Conservation (phyloP, 1,140 invertebrate species). For the Drosophila pachea region DNA sequence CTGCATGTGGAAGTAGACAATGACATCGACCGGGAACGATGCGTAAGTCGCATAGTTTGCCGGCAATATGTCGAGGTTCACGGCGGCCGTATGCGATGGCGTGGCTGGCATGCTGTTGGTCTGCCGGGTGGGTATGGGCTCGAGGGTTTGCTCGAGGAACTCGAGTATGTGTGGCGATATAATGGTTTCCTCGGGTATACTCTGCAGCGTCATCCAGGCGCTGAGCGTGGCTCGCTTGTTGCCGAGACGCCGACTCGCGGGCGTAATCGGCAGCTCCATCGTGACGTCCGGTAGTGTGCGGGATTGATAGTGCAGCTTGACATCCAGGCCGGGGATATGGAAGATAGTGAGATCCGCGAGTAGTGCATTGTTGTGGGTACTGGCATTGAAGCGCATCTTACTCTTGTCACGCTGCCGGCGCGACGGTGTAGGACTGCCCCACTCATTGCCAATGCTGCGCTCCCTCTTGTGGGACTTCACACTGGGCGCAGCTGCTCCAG, state of each 20-base stretch:
- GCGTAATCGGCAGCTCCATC: conserved; percentile 42
- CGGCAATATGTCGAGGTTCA: conserved; percentile 81
- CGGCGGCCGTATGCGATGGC: conserved; percentile 62
- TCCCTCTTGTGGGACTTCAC: conserved; percentile 75
- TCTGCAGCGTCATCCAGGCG: conserved; percentile 97
- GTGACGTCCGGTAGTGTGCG: conserved; percentile 84
- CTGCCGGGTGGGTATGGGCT: conserved; percentile 90
- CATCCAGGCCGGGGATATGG: conserved; percentile 95
- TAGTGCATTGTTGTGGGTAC: conserved; percentile 79
- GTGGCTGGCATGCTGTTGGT: conserved; percentile 55
- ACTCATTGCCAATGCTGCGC: conserved; percentile 75
- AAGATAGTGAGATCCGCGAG: conserved; percentile 93
- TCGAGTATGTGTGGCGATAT: conserved; percentile 96
- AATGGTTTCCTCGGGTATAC: conserved; percentile 96
- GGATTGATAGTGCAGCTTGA: conserved; percentile 95
- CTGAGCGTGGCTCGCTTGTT: conserved; percentile 95
- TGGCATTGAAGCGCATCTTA: conserved; percentile 78
- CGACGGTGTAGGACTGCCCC: conserved; percentile 80
- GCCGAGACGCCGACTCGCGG: conserved; percentile 80
- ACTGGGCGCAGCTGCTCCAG: conserved; percentile 54
- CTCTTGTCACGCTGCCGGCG: conserved; percentile 80
- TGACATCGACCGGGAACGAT: conserved; percentile 98
- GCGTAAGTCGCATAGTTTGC: conserved; percentile 89
- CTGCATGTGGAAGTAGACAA: conserved; percentile 99
- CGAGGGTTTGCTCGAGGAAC: conserved; percentile 95